These are phyloP conservation scores for Hyposoter dolosus DNA, from an alignment of 2,888 invertebrate genomes.

Conservation along the genomic window DNA sequence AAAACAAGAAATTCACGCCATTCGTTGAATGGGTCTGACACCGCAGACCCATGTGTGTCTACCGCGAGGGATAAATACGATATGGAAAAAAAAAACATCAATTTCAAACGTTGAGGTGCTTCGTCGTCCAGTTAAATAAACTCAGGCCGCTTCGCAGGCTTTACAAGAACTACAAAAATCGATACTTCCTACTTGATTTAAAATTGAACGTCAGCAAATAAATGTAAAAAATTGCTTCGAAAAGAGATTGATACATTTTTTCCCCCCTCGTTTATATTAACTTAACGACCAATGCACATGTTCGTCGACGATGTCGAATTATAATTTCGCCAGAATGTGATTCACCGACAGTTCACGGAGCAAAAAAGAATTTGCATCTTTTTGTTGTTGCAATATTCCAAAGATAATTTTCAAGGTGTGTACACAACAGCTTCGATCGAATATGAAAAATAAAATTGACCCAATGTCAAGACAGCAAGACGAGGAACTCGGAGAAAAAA, in stretches of 20 bases:
- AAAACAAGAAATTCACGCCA: too few relatives aligned
- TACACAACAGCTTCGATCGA: conserved; percentile 15
- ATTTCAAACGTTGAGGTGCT: too few relatives aligned
- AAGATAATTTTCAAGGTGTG: conserved; percentile 4
- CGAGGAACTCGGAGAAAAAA: not conserved
- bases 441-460: not conserved
- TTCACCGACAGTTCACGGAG: not conserved
- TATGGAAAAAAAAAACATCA: too few relatives aligned
- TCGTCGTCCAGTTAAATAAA: too few relatives aligned
- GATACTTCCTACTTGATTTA: not conserved
- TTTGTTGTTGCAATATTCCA: not conserved
- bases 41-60: too few relatives aligned
- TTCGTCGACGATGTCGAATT: not conserved
- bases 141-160: too few relatives aligned
- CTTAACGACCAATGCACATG: too few relatives aligned
- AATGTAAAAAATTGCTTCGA: not conserved
- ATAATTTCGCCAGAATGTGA: not conserved
- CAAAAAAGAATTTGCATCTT: not conserved
- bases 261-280: too few relatives aligned
- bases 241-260: too few relatives aligned
- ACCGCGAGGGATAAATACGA: too few relatives aligned
- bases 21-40: too few relatives aligned
- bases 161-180: not conserved
- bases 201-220: too few relatives aligned
- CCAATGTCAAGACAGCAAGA: not conserved